phyloP scores from a whole-genome alignment of 53 echinoderm and acorn worm species.

The Astropecten irregularis region DNA sequence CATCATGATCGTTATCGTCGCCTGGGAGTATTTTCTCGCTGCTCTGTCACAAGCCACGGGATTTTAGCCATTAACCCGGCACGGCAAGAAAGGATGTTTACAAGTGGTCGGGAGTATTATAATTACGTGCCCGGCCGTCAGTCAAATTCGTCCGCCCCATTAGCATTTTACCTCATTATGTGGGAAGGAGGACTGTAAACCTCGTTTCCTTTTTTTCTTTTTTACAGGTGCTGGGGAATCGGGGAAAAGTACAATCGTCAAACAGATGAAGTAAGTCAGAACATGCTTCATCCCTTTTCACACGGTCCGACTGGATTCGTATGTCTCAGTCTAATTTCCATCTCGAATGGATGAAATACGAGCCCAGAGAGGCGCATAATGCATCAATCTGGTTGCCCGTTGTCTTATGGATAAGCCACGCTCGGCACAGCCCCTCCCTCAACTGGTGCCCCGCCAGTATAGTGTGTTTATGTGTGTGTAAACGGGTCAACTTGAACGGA shows the following conservation, averaged over 20 bases:
- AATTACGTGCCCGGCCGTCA: constrained; percentile 49
- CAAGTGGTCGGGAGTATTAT: constrained; percentile 62
- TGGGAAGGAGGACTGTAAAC: constrained; percentile 31
- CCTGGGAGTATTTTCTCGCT: constrained; percentile 36
- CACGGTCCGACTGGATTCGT: neutral
- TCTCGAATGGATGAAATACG: neutral
- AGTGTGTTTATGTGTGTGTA: constrained; percentile 8
- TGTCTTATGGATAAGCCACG: neutral
- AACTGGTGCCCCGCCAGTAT: constrained; percentile 47
- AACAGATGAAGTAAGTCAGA: constrained; percentile 93
- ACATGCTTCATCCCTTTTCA: neutral
- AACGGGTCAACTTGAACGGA: constrained; percentile 42
- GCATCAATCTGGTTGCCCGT: constrained; percentile 19
- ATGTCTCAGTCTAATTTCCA: constrained; percentile 1
- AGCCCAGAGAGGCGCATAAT: constrained; percentile 2
- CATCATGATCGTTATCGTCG: constrained; percentile 28
- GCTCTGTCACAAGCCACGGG: no score
- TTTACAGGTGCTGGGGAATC: constrained; percentile 87
- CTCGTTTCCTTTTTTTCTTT: constrained; percentile 30
- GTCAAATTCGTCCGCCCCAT: constrained; percentile 62
- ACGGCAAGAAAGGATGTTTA: constrained; percentile 51
- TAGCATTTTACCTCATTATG: constrained; percentile 61
- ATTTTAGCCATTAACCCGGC: constrained; percentile 38
- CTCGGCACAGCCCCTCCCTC: constrained; percentile 44
- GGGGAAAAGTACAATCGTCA: constrained; percentile 93